A percentile compares a stretch with the other conserved stretches of the same genome.
Evolutionary conservation across 2,113 vertebrate species (phyloP).

Genomic region (Pterocles orientalis): DNA sequence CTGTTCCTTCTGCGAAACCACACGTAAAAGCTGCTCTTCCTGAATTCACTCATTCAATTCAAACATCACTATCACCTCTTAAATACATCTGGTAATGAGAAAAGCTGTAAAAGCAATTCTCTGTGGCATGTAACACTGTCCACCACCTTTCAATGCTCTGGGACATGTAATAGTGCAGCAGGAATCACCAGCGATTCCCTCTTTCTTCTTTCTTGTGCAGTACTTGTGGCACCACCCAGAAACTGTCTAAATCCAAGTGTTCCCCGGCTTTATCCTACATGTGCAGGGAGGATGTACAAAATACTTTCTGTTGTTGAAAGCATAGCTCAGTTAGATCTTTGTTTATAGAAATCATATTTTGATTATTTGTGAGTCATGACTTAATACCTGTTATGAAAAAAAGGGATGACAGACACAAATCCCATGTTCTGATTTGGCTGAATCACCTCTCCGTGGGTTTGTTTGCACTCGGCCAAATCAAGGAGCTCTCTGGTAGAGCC

Average conservation of each 20-base stretch:
- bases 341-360: not conserved
- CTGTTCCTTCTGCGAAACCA: not conserved
- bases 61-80: not conserved
- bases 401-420: not conserved
- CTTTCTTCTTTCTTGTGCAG: not conserved
- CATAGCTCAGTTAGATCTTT: not conserved
- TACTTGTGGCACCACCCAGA: not conserved
- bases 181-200: not conserved
- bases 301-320: not conserved
- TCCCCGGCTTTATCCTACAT: not conserved
- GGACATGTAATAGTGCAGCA: accelerated
- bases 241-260: not conserved
- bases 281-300: not conserved
- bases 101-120: not conserved
- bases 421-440: not conserved
- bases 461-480: not conserved
- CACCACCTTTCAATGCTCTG: not conserved
- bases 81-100: not conserved
- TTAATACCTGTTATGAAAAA: not conserved
- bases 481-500: not conserved
- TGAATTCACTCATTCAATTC: not conserved
- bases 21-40: not conserved
- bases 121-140: not conserved
- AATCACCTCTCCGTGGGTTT: not conserved
- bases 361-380: not conserved